These are phyloP conservation scores for Epinephelus malabaricus DNA, from an alignment of 2,797 vertebrate genomes.

Conservation along the genomic window DNA sequence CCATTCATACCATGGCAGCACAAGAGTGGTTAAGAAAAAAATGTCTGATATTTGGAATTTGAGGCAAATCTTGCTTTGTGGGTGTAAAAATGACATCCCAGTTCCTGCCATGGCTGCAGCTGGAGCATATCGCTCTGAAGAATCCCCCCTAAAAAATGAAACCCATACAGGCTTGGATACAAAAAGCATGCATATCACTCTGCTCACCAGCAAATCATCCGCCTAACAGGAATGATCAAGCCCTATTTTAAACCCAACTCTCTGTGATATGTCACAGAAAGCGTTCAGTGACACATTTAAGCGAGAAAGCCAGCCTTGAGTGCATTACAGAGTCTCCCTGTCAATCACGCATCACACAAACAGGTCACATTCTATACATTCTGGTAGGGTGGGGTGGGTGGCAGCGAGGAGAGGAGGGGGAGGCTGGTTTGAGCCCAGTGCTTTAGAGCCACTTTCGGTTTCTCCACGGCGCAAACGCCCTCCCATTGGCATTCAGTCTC, in stretches of 20 bases:
- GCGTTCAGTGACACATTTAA: slow-evolving; percentile 56
- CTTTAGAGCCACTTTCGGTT: slow-evolving; percentile 78
- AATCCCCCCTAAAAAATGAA: slow-evolving; percentile 16
- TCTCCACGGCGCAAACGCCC: slow-evolving; percentile 63
- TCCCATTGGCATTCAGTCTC: slow-evolving; percentile 91
- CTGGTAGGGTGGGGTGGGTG: slow-evolving; percentile 47
- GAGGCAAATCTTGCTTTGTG: slow-evolving; percentile 45
- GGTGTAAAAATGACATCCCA: slow-evolving; percentile 35
- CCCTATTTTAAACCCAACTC: slow-evolving; percentile 43
- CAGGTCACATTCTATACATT: slow-evolving; percentile 72
- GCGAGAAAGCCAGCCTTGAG: slow-evolving; percentile 44
- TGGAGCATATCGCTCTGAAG: slow-evolving; percentile 29
- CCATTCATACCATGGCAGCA: slow-evolving; percentile 51
- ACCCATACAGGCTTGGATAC: slow-evolving; percentile 22
- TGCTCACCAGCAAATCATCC: slow-evolving; percentile 36
- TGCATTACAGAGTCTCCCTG: slow-evolving; percentile 60
- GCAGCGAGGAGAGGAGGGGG: slow-evolving; percentile 4
- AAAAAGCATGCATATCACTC: slow-evolving; percentile 25
- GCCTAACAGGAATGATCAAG: slow-evolving; percentile 39
- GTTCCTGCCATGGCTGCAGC: slow-evolving; percentile 34
- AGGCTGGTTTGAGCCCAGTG: slow-evolving; percentile 54
- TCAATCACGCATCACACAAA: slow-evolving; percentile 67
- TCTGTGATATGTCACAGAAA: slow-evolving; percentile 39
- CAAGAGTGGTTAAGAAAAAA: slow-evolving; percentile 49
- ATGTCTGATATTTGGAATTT: slow-evolving; percentile 50